phyloP scores from a whole-genome alignment of 2,888 invertebrate species.

The Tholera decimalis region DNA sequence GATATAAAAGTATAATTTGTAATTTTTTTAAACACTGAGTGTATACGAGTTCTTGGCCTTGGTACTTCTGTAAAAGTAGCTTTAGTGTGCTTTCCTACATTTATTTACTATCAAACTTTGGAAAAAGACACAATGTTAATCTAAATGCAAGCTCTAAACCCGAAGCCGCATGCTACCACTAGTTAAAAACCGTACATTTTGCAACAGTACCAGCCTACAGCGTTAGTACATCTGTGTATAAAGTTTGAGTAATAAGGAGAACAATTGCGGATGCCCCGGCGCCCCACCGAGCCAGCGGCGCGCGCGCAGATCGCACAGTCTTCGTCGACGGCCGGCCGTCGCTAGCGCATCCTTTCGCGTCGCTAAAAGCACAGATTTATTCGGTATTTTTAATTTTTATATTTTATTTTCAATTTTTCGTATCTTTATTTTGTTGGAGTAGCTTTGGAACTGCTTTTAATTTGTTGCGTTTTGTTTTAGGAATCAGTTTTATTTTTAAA shows the following conservation, averaged over 20 bases:
- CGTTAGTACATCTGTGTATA: conserved; percentile 64
- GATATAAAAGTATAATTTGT: too few relatives aligned
- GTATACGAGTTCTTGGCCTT: not conserved
- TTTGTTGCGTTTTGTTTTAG: conserved; percentile 32
- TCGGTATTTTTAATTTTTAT: conserved; percentile 65
- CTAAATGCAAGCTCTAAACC: not conserved
- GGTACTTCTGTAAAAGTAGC: not conserved
- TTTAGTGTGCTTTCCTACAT: not conserved
- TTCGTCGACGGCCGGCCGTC: conserved; percentile 72
- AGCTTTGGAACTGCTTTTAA: conserved; percentile 58
- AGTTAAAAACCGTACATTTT: conserved; percentile 58
- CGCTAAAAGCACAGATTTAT: conserved; percentile 65
- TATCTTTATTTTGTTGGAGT: conserved; percentile 41
- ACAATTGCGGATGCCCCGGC: conserved; percentile 66
- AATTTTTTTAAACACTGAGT: not conserved
- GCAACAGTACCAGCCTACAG: conserved; percentile 62
- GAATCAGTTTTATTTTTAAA: not conserved
- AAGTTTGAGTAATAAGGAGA: conserved; percentile 72
- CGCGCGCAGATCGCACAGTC: conserved; percentile 72
- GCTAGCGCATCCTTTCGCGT: conserved; percentile 77
- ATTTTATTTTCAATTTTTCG: conserved; percentile 45
- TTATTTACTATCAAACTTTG: not conserved
- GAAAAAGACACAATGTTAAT: not conserved
- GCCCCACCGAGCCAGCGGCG: conserved; percentile 64
- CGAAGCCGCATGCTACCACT: conserved; percentile 35